Evolutionary conservation across 2,113 vertebrate species (phyloP), one percentile per base, ranked within the genome.

Genomic region (Phalacrocorax aristotelis): DNA sequence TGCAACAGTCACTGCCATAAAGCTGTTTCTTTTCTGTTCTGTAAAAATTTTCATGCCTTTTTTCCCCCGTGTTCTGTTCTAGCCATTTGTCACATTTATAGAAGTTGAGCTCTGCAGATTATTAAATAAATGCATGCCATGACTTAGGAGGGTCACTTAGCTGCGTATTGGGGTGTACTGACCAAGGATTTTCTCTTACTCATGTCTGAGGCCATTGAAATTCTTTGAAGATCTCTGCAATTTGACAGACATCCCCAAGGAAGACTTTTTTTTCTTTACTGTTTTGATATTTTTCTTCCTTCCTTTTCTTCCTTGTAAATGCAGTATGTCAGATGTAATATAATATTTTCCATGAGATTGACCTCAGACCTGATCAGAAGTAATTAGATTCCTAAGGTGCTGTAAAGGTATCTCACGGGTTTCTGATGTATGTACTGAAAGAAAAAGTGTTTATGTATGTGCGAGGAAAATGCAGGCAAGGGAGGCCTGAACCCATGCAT

Each of bases 211-310:
- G 93, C 97, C 93, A 95, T 96, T 97, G 96, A 94, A 97, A 98
- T 98, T 98, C 97, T 97, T 97, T 96, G 93, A 97, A 90, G 95
- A 94, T 90, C 91, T 96, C 83, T 89, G 42, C 75, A 92, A 92
- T 96, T 97, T 97, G 97, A 97, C 97, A 98, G 95, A 83, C 93
- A 93, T 97, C 94, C 94, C 96, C 93, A 95, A 98, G 97, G 97
- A 98, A 97, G 93, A 64, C 70, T 91, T 95, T 97, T 94, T 82
- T 93, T 93, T 32, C 52, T 77, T 90, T 84, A 85, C 78, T 96
- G 69, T 97, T 98, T 97, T 95, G 97, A 95, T 98, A 87, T 83
- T 96, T 94, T 94, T 87, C 94, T 94, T 87, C 87, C 60, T 93
- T 87, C 82, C 60, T 97, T 97, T 97, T 97, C 95, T 97, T 95